Percentiles rank a stretch among this genome's conserved stretches.
phyloP scores from a whole-genome alignment of 2,797 vertebrate species.

The Perodicticus potto region DNA sequence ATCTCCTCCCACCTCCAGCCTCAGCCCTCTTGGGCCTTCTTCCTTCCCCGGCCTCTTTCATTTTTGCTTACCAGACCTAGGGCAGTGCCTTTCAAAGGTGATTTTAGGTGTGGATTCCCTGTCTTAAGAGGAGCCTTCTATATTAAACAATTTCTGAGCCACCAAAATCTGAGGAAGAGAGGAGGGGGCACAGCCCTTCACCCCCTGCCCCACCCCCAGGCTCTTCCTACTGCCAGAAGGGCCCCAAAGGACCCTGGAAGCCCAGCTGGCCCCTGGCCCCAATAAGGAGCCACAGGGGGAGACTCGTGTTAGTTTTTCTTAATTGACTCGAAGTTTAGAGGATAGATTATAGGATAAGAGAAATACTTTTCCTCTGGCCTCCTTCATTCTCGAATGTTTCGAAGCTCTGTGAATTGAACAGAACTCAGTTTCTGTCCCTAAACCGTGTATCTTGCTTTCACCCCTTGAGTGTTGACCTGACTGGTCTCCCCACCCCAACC shows the following conservation, averaged over 20 bases:
- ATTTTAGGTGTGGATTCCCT: neutral
- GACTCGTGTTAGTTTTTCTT: neutral
- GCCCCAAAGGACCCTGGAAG: neutral
- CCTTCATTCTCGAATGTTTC: neutral
- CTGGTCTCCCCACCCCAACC: no score
- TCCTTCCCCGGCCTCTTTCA: neutral
- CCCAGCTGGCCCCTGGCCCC: neutral
- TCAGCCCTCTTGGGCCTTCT: neutral
- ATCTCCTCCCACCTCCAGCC: neutral
- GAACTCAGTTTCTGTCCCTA: neutral
- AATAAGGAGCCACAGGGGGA: neutral
- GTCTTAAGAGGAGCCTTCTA: neutral
- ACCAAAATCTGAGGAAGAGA: neutral
- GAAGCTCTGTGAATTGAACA: neutral
- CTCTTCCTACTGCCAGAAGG: neutral
- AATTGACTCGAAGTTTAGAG: neutral
- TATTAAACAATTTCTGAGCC: neutral
- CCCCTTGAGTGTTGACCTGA: neutral
- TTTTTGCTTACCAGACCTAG: neutral
- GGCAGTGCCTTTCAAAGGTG: neutral
- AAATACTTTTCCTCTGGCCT: neutral
- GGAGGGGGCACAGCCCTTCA: accelerated
- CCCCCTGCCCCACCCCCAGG: no score
- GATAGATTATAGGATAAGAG: neutral
- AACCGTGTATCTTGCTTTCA: neutral